A percentile compares a stretch with the other conserved stretches of the same genome.
Conservation (phyloP, 2,797 vertebrate species). For the Rousettus madagascariensis region DNA sequence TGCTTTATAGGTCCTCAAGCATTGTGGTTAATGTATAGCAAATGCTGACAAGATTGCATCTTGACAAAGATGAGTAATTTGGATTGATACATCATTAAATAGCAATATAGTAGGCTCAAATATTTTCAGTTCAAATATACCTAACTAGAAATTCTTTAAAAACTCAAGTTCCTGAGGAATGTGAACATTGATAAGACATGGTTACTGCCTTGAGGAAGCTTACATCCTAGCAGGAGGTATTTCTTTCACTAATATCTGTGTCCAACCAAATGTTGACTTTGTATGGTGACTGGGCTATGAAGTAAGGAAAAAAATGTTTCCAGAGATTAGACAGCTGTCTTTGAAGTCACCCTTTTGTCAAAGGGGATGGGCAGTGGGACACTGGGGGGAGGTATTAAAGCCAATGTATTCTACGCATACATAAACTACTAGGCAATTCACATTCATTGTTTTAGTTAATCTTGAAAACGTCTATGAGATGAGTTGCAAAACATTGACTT, state of each 20-base stretch:
- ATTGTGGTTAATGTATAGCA: background rate
- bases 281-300: background rate
- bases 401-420: background rate
- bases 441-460: background rate
- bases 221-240: background rate
- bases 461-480: background rate
- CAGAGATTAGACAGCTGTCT: background rate
- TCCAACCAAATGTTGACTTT: background rate
- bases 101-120: background rate
- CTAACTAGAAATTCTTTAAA: constrained; percentile 15
- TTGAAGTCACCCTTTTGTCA: background rate
- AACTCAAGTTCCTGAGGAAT: background rate
- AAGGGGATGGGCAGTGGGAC: background rate
- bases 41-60: background rate
- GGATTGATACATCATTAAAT: background rate
- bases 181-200: background rate
- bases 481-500: constrained; percentile 7
- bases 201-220: background rate
- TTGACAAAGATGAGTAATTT: background rate
- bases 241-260: background rate
- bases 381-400: background rate
- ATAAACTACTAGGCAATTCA: background rate
- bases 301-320: constrained; percentile 17
- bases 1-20: background rate
- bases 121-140: background rate